Evolutionary conservation across 2,113 vertebrate genomes (phyloP).

Genomic region (Calcarius ornatus): DNA sequence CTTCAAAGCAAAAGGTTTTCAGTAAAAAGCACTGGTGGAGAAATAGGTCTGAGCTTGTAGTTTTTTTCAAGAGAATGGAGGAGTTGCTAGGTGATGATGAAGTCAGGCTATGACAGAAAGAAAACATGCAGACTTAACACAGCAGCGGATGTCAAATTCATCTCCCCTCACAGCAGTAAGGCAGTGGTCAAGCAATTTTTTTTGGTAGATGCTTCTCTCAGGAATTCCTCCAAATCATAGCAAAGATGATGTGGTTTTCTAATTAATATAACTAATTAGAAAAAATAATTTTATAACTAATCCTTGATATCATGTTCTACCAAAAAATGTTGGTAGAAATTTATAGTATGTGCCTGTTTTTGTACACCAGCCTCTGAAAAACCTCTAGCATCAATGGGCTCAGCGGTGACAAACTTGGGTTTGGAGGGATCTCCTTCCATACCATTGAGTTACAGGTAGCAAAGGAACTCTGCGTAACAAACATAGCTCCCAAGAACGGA

Average conservation of each 20-base stretch:
- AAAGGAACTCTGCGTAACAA: neutral
- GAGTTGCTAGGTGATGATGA: neutral
- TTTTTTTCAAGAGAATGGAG: neutral
- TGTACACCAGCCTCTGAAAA: neutral
- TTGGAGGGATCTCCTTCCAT: neutral
- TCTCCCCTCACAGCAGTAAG: neutral
- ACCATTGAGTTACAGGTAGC: rapidly evolving
- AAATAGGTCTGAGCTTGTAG: neutral
- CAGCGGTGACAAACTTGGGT: neutral
- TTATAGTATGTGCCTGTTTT: neutral
- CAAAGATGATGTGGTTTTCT: neutral
- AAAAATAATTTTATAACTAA: neutral
- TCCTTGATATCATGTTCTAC: neutral
- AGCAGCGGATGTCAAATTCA: neutral
- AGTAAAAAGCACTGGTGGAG: neutral
- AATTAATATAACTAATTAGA: neutral
- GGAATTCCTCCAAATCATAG: neutral
- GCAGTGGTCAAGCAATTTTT: neutral
- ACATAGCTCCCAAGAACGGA: neutral
- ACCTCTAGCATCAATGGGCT: neutral
- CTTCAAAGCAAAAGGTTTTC: neutral
- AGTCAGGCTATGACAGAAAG: neutral
- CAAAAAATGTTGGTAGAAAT: neutral
- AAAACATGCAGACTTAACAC: neutral
- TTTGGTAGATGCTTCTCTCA: neutral